These are phyloP conservation scores for Pterophyllum scalare DNA, from an alignment of 2,113 vertebrate genomes.

Conservation along the genomic window DNA sequence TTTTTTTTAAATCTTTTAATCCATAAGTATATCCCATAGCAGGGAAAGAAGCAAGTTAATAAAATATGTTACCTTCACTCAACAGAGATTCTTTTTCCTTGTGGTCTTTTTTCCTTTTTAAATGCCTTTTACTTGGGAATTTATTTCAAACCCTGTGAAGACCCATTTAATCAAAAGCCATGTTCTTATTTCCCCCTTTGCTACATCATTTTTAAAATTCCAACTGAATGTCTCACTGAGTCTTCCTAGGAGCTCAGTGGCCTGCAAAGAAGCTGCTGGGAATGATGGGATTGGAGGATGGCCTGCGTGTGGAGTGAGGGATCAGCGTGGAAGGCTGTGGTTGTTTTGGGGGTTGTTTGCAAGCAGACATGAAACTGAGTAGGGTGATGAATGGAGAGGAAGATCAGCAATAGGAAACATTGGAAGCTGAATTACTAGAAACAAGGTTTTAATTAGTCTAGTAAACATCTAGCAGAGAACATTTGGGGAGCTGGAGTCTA, in stretches of 20 bases:
- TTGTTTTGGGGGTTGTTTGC: not conserved
- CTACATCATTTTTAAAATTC: no score
- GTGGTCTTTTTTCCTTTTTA: not conserved
- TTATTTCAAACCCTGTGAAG: not conserved
- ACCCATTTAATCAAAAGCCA: accelerated
- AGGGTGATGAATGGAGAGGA: not conserved
- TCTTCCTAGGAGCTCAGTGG: not conserved
- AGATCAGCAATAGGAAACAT: not conserved
- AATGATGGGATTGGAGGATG: accelerated
- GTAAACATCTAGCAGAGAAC: not conserved
- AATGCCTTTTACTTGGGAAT: not conserved
- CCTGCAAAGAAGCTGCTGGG: not conserved
- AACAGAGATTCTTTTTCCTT: not conserved
- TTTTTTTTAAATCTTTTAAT: not conserved
- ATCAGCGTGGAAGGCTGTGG: not conserved
- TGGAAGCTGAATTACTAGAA: not conserved
- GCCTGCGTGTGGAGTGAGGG: not conserved
- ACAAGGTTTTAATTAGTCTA: not conserved
- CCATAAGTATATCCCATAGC: not conserved
- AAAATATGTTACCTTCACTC: not conserved
- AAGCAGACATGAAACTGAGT: not conserved
- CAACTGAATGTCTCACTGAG: no score
- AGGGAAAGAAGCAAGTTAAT: not conserved
- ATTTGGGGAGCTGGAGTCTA: not conserved
- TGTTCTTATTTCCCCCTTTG: not conserved